A percentile compares a stretch with the other conserved stretches of the same genome.
Conservation (phyloP, 2,113 vertebrate genomes). For the Eptesicus fuscus region DNA sequence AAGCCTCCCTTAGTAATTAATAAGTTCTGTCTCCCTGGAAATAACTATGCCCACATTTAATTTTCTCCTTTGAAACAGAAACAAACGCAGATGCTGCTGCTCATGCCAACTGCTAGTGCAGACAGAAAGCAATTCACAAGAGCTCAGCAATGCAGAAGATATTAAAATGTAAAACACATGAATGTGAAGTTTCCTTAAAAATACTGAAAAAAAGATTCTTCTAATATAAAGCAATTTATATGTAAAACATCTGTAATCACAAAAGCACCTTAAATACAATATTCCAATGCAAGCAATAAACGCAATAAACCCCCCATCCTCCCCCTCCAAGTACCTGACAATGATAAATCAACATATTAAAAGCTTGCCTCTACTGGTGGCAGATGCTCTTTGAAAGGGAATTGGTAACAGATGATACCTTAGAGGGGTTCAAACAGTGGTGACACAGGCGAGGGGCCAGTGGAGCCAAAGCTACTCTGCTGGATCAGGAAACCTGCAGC, state of each 20-base stretch:
- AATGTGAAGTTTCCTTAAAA: conserved; percentile 67
- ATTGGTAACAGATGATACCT: conserved; percentile 64
- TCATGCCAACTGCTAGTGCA: conserved; percentile 51
- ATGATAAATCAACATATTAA: conserved; percentile 82
- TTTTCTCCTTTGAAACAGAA: conserved; percentile 41
- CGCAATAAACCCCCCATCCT: conserved; percentile 54
- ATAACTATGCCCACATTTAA: neutral
- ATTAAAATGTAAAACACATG: conserved; percentile 76
- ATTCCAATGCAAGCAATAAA: conserved; percentile 76
- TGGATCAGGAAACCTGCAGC: conserved; percentile 48
- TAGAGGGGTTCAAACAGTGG: conserved; percentile 62
- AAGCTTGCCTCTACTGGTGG: conserved; percentile 71
- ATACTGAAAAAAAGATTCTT: conserved; percentile 52
- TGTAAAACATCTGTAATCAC: conserved; percentile 83
- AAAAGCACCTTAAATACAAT: conserved; percentile 80
- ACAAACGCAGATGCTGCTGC: conserved; percentile 52
- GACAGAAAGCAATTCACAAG: conserved; percentile 65
- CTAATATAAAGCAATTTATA: conserved; percentile 83
- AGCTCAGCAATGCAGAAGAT: conserved; percentile 54
- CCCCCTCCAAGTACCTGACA: conserved; percentile 62
- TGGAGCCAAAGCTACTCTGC: conserved; percentile 8
- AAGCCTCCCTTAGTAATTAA: neutral
- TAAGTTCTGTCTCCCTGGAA: neutral
- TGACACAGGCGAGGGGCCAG: conserved; percentile 51
- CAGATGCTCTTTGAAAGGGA: conserved; percentile 72